Evolutionary conservation across 2,113 vertebrate genomes (phyloP).

Genomic region (Oreochromis spilurus): DNA sequence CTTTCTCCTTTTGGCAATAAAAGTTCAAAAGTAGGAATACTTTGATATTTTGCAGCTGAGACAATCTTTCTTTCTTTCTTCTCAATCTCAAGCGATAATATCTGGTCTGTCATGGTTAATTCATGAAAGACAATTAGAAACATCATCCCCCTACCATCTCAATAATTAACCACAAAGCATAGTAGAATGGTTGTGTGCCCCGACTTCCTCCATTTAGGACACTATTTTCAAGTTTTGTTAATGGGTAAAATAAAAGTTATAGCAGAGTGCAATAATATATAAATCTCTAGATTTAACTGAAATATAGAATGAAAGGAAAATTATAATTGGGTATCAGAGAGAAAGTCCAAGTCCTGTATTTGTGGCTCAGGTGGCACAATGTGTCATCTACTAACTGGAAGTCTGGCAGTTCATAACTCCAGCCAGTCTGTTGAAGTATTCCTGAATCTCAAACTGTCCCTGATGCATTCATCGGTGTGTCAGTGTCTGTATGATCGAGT

Average conservation of each 20-base stretch:
- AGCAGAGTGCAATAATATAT: background rate
- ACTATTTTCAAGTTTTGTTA: background rate
- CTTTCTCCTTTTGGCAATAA: background rate
- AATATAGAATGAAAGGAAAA: no score
- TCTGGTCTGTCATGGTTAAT: conserved; percentile 16
- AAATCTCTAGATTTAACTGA: background rate
- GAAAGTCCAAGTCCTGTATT: no score
- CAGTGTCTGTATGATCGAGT: no score
- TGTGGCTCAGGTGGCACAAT: no score
- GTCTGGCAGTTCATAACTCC: no score
- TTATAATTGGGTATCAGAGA: no score
- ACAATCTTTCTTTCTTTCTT: background rate
- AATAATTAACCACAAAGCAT: conserved; percentile 10
- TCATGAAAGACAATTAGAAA: conserved; percentile 21
- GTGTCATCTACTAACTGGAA: no score
- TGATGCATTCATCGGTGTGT: no score
- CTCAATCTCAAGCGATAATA: background rate
- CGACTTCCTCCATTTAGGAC: background rate
- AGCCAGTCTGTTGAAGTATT: no score
- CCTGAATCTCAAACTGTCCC: no score
- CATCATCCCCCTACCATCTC: background rate
- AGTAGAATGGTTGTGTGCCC: background rate
- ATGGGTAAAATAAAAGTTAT: background rate
- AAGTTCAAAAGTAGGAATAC: background rate
- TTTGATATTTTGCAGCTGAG: background rate